phyloP scores from a whole-genome alignment of 2,797 vertebrate genomes.

The Halcyon chelicuti region DNA sequence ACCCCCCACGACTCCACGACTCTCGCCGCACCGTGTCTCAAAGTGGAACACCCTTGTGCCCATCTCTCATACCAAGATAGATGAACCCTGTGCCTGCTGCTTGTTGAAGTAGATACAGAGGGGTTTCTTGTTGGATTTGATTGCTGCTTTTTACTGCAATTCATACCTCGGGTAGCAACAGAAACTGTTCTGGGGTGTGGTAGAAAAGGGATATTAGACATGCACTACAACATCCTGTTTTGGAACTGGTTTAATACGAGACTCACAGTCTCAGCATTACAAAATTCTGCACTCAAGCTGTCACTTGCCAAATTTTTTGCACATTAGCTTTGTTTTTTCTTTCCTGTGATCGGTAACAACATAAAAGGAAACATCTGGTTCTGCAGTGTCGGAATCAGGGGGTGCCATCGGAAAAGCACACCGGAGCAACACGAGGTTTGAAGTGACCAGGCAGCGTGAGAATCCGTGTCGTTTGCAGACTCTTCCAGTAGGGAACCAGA shows the following conservation, averaged over 20 bases:
- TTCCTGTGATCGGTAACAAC: constrained; percentile 71
- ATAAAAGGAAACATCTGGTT: constrained; percentile 90
- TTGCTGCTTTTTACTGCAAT: constrained; percentile 71
- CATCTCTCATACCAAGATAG: not conserved
- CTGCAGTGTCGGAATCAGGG: constrained; percentile 1
- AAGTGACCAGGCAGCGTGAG: not conserved
- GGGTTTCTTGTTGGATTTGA: constrained; percentile 25
- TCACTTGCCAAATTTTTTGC: constrained; percentile 66
- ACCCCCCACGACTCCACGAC: no score
- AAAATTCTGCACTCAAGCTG: constrained; percentile 55
- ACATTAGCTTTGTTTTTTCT: constrained; percentile 45
- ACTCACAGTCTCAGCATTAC: constrained; percentile 50
- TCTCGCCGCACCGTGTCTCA: not conserved
- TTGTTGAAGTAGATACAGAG: not conserved
- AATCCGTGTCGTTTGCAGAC: not conserved
- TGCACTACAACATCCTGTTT: constrained; percentile 72
- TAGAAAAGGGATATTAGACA: constrained; percentile 73
- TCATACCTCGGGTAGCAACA: constrained; percentile 33
- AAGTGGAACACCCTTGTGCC: not conserved
- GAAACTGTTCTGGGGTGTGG: constrained; percentile 58
- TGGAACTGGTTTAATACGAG: constrained; percentile 57
- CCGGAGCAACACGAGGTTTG: not conserved
- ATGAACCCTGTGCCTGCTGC: not conserved
- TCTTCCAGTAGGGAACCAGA: not conserved
- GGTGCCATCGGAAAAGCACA: not conserved